phyloP scores from a whole-genome alignment of 2,797 vertebrate species.

The Amazonetta brasiliensis region DNA sequence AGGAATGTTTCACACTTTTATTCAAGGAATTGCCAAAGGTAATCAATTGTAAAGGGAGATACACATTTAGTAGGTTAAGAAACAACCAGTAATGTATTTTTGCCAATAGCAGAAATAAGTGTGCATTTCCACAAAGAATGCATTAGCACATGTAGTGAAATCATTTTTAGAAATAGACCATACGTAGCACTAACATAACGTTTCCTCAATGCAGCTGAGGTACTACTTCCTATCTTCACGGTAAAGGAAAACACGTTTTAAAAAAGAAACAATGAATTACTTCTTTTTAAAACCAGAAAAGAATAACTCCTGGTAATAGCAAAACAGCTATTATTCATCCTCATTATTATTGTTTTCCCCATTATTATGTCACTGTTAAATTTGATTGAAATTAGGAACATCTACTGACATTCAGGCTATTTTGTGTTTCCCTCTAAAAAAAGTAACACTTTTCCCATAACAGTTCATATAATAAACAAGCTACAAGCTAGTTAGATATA shows the following conservation, averaged over 20 bases:
- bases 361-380: background rate
- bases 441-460: background rate
- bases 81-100: background rate
- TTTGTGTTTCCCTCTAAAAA: background rate
- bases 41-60: background rate
- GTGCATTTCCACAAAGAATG: background rate
- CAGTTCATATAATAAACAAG: background rate
- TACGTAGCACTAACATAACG: background rate
- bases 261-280: background rate
- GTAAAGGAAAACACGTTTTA: background rate
- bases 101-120: background rate
- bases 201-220: background rate
- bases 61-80: background rate
- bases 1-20: background rate
- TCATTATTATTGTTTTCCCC: background rate
- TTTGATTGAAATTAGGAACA: background rate
- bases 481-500: background rate
- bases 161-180: background rate
- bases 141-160: background rate
- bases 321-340: background rate
- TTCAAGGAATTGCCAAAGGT: background rate
- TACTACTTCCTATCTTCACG: background rate
- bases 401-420: background rate
- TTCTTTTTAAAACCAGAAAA: background rate
- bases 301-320: background rate